Evolutionary conservation across 2,888 invertebrate species (phyloP).

Genomic region (Ornithoptera priamus): DNA sequence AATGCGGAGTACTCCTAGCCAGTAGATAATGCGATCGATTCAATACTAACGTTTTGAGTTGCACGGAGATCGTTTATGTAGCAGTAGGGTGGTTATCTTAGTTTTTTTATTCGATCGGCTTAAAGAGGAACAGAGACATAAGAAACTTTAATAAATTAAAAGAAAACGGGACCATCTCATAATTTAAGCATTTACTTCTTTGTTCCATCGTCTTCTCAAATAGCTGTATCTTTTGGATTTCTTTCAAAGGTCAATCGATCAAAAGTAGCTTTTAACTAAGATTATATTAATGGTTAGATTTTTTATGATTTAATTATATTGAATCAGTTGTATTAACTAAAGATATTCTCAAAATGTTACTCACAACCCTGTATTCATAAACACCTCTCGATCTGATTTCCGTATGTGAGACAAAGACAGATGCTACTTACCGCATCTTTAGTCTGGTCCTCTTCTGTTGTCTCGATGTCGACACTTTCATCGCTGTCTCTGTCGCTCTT

Average conservation of each 20-base stretch:
- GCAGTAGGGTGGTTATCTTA: conserved; percentile 15
- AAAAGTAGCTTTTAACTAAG: too few species aligned
- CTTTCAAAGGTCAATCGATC: too few species aligned
- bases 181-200: too few species aligned
- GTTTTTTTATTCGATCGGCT: not conserved
- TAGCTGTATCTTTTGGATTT: not conserved
- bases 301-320: not conserved
- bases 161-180: too few species aligned
- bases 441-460: conserved; percentile 86
- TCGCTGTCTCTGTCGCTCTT: conserved; percentile 85
- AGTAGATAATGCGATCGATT: conserved; percentile 70
- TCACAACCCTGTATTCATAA: conserved; percentile 1
- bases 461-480: conserved; percentile 92
- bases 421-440: conserved; percentile 59
- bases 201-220: not conserved
- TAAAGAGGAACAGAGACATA: too few species aligned
- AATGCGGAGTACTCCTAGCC: conserved; percentile 49
- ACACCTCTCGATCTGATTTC: not conserved
- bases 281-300: not conserved
- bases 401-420: not conserved
- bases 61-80: conserved; percentile 67
- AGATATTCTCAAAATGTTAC: too few species aligned
- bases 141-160: too few species aligned
- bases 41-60: conserved; percentile 68
- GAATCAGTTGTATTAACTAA: not conserved